Base-by-base conservation (phyloP, 2,888 invertebrate species). In the Nasonia oneida region DNA sequence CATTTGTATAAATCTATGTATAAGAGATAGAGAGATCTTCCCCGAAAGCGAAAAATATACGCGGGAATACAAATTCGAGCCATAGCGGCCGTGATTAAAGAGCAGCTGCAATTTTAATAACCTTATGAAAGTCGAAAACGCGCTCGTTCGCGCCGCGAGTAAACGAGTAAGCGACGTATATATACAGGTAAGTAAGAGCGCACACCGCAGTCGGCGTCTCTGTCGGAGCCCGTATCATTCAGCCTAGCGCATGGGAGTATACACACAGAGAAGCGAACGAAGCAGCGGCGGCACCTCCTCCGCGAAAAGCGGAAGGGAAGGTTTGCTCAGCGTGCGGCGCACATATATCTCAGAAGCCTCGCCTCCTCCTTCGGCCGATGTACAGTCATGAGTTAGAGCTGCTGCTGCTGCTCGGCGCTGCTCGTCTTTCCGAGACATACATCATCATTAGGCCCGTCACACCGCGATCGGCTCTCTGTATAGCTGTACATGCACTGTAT, bases 371-470 rank as follows among this genome's bases (percentile, higher is more conserved):
- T 5, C 18, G n/a, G 5, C 57, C 33, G 64, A 3, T 71, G 57
- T 37, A 53, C 78, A 33, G 29, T 23, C 50, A 70, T 50, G 79
- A 79, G 79, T 79, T 79, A 37, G 70, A 39, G 42, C 23, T 29
- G 23, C 18, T 29, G 18, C 73, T 50, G 50, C 18, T 57, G 57
- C 8, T 29, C 29, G 8, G n/a, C 57, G 57, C 23, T 61, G 37
- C 39, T 70, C 76, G 39, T 71, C 57, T 83, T 37, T 77, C 71
- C 33, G 42, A 33, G 33, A 61, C 75, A 76, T 85, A 61, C 70
- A 81, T 85, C 84, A 81, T 85, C 80, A 75, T 84, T 84, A 84
- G 83, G 39, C 15, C 15, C 50, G 50, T 50, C 10, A 15, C 47
- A 42, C 8, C 39, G 8, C 6, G 80, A 23, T 77, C 37, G 15